Evolutionary conservation across 2,113 vertebrate genomes (phyloP).

Genomic region (Seriola aureovittata): DNA sequence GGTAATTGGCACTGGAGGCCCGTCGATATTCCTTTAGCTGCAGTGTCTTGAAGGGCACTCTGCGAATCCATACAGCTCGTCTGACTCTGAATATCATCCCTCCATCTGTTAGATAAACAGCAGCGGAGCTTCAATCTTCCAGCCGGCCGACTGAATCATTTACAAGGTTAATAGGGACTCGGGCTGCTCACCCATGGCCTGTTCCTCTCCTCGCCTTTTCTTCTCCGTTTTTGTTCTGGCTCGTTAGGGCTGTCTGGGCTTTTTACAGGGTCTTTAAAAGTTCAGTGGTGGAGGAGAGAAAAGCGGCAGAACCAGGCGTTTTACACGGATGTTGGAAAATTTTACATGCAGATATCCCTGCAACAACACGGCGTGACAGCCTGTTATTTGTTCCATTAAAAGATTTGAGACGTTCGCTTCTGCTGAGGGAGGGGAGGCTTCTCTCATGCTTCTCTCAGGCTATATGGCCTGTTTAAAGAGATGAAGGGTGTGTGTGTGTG

Average conservation of each 20-base stretch:
- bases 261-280: conserved; percentile 23
- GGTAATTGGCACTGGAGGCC: conserved; percentile 32
- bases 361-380: not conserved
- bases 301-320: not conserved
- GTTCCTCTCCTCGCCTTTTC: conserved; percentile 44
- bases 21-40: conserved; percentile 12
- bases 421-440: not conserved
- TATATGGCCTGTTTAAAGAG: not conserved
- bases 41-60: conserved; percentile 21
- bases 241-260: conserved; percentile 29
- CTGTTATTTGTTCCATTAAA: conserved; percentile 45
- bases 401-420: not conserved
- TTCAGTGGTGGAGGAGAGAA: conserved; percentile 6
- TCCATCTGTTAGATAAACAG: conserved; percentile 41
- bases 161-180: conserved; percentile 57
- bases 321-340: conserved; percentile 29
- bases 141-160: conserved; percentile 50
- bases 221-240: conserved; percentile 53
- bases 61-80: conserved; percentile 26
- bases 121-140: conserved; percentile 43
- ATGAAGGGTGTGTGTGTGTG: not conserved
- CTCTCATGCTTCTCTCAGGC: not conserved
- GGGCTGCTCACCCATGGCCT: conserved; percentile 48
- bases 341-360: conserved; percentile 31
- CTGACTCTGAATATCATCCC: conserved; percentile 19